phyloP scores from a whole-genome alignment of 2,797 vertebrate species.

The Miichthys miiuy region DNA sequence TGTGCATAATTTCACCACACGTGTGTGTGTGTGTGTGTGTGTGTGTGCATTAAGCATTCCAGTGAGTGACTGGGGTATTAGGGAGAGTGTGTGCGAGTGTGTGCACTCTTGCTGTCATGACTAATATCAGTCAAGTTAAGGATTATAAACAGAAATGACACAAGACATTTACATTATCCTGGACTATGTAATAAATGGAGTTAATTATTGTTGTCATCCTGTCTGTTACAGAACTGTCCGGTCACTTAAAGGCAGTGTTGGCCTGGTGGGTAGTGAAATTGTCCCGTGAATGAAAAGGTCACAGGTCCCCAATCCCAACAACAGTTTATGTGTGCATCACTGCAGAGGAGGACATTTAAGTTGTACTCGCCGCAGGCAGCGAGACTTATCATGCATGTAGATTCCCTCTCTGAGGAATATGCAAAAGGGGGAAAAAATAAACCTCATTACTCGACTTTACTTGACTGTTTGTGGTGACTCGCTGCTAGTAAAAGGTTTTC shows the following conservation, averaged over 20 bases:
- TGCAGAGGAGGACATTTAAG: slow-evolving; percentile 61
- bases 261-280: slow-evolving; percentile 49
- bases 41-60: slow-evolving; percentile 29
- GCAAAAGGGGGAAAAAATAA: neutral
- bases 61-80: slow-evolving; percentile 10
- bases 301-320: slow-evolving; percentile 59
- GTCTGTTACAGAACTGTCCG: slow-evolving; percentile 54
- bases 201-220: slow-evolving; percentile 77
- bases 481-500: slow-evolving; percentile 15
- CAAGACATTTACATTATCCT: slow-evolving; percentile 73
- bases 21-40: slow-evolving; percentile 28
- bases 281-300: slow-evolving; percentile 71
- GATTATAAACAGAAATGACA: slow-evolving; percentile 71
- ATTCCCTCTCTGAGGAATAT: slow-evolving; percentile 46
- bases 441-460: slow-evolving; percentile 6
- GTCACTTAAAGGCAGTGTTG: slow-evolving; percentile 54
- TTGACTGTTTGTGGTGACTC: neutral
- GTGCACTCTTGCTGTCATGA: slow-evolving; percentile 51
- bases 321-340: slow-evolving; percentile 62
- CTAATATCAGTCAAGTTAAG: slow-evolving; percentile 68
- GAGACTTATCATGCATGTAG: slow-evolving; percentile 45
- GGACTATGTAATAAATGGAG: slow-evolving; percentile 67
- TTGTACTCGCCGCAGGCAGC: slow-evolving; percentile 22
- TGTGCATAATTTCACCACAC: slow-evolving; percentile 32
- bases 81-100: slow-evolving; percentile 22